A percentile compares a stretch with the other conserved stretches of the same genome.
phyloP scores from a whole-genome alignment of 2,888 invertebrate genomes.

The Amphipyra tragopoginis region DNA sequence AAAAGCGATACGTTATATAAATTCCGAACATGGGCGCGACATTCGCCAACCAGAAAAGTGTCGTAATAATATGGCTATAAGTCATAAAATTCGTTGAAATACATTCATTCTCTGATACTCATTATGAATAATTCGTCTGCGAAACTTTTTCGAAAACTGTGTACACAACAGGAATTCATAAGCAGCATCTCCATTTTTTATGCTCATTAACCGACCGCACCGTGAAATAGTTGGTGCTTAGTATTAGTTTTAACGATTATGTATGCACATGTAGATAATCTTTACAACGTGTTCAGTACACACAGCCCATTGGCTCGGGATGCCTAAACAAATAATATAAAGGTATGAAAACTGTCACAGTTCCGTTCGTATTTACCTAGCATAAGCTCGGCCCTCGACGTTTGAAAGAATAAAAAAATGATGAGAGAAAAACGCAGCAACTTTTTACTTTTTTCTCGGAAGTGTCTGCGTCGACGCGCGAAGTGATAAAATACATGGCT shows the following conservation, averaged over 20 bases:
- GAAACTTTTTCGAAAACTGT: slow-evolving; percentile 83
- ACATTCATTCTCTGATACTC: slow-evolving; percentile 73
- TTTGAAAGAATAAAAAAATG: slow-evolving; percentile 52
- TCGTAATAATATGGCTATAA: slow-evolving; percentile 77
- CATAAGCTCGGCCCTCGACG: slow-evolving; percentile 49
- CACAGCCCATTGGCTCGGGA: slow-evolving; percentile 34
- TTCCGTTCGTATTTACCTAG: slow-evolving; percentile 61
- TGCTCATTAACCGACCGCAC: slow-evolving; percentile 69
- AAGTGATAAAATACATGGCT: slow-evolving; percentile 78
- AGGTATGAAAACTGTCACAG: slow-evolving; percentile 64
- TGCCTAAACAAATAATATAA: slow-evolving; percentile 60
- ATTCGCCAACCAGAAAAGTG: slow-evolving; percentile 76
- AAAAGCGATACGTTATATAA: slow-evolving; percentile 77
- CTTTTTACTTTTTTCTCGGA: slow-evolving; percentile 72
- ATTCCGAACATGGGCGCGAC: slow-evolving; percentile 80
- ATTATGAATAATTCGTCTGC: slow-evolving; percentile 85
- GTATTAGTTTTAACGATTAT: slow-evolving; percentile 63
- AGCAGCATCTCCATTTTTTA: slow-evolving; percentile 74
- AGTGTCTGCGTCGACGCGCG: slow-evolving; percentile 72
- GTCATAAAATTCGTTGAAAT: slow-evolving; percentile 79
- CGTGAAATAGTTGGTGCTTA: slow-evolving; percentile 65
- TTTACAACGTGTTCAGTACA: slow-evolving; percentile 42
- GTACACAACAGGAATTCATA: slow-evolving; percentile 84
- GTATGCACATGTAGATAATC: slow-evolving; percentile 51
- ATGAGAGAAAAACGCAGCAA: slow-evolving; percentile 48